Base-by-base conservation (phyloP, 2,113 vertebrate genomes). In the Clupea harengus region DNA sequence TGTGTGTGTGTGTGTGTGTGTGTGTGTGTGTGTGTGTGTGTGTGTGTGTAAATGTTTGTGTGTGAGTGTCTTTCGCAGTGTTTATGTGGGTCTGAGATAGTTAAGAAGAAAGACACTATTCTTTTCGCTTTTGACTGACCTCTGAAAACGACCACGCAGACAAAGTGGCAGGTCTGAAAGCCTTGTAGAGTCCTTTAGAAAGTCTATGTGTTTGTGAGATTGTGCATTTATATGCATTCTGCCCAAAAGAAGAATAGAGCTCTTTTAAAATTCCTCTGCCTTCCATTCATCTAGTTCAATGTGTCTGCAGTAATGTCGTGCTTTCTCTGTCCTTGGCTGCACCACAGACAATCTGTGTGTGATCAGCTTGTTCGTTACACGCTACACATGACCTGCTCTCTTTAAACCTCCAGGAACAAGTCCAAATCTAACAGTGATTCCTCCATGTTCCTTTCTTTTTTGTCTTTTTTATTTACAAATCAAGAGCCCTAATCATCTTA, bases 401-500 rank as follows among this genome's bases (percentile, higher is more conserved):
- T 67, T 1, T 25, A 67, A 25, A 28, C 7, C 0, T 13, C 64
- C 25, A 67, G 25, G 64, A 67, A 8, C 9, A 64, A 64, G 20
- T 7, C n/a, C 25, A 67, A 60, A 60, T 60, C 18, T 6, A 60
- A 20, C 54, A 60, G 22, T 60, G 54, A 22, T 60, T 52, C 54
- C 54, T 20, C 6, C 18, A 60, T 60, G 18, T 22, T 60, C n/a
- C 64, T 28, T 67, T 28, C 25, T 28, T 28, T 28, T 28, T 67
- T 67, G 39, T 39, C 39, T n/a, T 4, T 4, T 6, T 67, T 67
- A 15, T 11, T 67, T 82, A 15, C 22, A 47, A 20, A 49, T 82
- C n/a, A 81, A n/a, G n/a, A n/a, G 22, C 45, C 86, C 80, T 89
- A 88, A 91, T 92, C 91, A 87, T 91, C 84, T 88, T 84, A 85